Conservation (phyloP, 2,113 vertebrate species). For the Picathartes gymnocephalus region DNA sequence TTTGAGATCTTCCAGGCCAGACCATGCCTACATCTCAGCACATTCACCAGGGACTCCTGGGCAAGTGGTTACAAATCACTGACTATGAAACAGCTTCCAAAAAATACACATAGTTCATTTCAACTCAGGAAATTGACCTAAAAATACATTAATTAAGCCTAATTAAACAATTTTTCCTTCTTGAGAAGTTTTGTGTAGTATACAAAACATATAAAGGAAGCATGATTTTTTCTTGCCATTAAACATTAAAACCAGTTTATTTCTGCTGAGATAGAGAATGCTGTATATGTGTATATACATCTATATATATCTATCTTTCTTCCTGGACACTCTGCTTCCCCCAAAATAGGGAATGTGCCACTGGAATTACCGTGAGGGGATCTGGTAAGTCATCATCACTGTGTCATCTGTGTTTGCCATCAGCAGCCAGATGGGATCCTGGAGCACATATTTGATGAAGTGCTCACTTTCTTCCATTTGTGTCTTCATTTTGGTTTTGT, state of each 20-base stretch:
- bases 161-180: background rate
- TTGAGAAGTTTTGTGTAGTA: background rate
- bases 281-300: no score
- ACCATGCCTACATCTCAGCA: background rate
- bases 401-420: slow-evolving; percentile 83
- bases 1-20: background rate
- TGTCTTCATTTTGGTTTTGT: slow-evolving; percentile 54
- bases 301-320: no score
- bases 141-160: background rate
- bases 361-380: slow-evolving; percentile 82
- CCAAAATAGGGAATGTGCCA: rapidly evolving
- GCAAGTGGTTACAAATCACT: background rate
- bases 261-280: background rate
- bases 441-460: slow-evolving; percentile 79
- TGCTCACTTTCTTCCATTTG: slow-evolving; percentile 56
- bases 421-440: slow-evolving; percentile 89
- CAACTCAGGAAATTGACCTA: background rate
- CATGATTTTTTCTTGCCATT: background rate
- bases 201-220: background rate
- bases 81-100: background rate
- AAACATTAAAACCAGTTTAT: background rate
- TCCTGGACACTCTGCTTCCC: background rate
- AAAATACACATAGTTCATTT: background rate
- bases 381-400: slow-evolving; percentile 92
- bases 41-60: background rate